Evolutionary conservation across 1,140 invertebrate species (phyloP), one percentile per base, ranked within the genome.

Genomic region (Heliconius eleuchia): DNA sequence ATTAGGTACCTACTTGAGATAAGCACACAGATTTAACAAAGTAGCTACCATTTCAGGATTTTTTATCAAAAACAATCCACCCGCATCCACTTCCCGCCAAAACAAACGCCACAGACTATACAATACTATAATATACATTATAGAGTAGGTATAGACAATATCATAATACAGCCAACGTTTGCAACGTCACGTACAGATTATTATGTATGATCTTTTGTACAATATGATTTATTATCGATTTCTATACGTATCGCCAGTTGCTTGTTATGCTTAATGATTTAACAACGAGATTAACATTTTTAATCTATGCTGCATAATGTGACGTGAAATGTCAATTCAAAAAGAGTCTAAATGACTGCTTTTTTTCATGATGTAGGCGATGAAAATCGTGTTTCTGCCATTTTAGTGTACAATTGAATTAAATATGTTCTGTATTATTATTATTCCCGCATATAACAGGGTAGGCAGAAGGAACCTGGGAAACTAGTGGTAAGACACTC

Each of bases 141-240:
- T 52, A 52, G 50, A 80, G 57, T 75, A 19, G n/a, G 57, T 66
- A 66, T 66, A 66, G 60, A 66, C 60, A 66, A 66, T 66, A 66
- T 74, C 82, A 83, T 90, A 90, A 90, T 89, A 77, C 89, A 80
- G 85, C 74, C 78, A 80, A 76, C 78, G 83, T 81, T 87, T 90
- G 84, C 89, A 37, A 16, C 80, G 87, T 82, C 89, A 90, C 89
- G 89, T 86, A 80, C 82, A 80, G 66, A 66, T 66, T 66, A 66
- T 66, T 27, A 66, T 66, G 27, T 66, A 39, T 71, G 74, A 80
- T 78, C 83, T 86, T 84, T 88, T 82, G 81, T 83, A 76, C 73
- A 84, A 84, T 78, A 84, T 83, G 87, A 66, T 87, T 89, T 89
- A 85, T 87, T 83, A 81, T 70, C 42, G 73, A 79, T 74, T 83